Conservation (phyloP, 2,888 invertebrate species). For the Sphinx pinastri region DNA sequence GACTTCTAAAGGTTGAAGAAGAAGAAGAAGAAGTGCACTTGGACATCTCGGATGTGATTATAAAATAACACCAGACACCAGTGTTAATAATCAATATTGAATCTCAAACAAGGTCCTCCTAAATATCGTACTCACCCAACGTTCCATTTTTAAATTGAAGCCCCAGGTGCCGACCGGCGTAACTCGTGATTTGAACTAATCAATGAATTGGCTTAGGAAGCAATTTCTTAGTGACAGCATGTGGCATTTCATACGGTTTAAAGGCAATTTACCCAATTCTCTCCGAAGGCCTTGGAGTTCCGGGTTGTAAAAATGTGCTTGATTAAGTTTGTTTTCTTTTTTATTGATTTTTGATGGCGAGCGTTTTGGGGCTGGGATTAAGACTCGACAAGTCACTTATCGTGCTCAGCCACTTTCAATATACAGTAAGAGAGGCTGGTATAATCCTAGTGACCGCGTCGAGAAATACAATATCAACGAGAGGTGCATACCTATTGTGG, state of each 20-base stretch:
- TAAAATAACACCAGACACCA: too few relatives aligned
- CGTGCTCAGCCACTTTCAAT: too few relatives aligned
- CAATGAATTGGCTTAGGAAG: conserved; percentile 64
- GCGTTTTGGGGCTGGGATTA: background rate
- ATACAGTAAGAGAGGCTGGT: too few relatives aligned
- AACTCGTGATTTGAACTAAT: conserved; percentile 73
- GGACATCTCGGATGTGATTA: too few relatives aligned
- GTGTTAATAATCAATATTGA: background rate
- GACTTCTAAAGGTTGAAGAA: too few relatives aligned
- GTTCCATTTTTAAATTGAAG: conserved; percentile 52
- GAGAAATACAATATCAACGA: too few relatives aligned
- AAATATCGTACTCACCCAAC: background rate
- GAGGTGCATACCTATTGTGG: too few relatives aligned
- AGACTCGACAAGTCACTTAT: background rate
- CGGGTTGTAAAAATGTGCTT: conserved; percentile 26
- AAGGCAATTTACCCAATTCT: conserved; percentile 26
- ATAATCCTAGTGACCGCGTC: too few relatives aligned
- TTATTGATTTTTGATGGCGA: conserved; percentile 1
- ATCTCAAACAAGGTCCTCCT: background rate
- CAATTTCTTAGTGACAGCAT: conserved; percentile 71
- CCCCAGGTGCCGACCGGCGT: conserved; percentile 59
- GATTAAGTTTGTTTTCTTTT: background rate
- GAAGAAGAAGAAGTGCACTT: too few relatives aligned
- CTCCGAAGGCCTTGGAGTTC: conserved; percentile 26
- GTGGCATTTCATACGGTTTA: conserved; percentile 25